Base-by-base conservation (phyloP, 1,140 invertebrate genomes). In the Macrosteles quadrilineatus region DNA sequence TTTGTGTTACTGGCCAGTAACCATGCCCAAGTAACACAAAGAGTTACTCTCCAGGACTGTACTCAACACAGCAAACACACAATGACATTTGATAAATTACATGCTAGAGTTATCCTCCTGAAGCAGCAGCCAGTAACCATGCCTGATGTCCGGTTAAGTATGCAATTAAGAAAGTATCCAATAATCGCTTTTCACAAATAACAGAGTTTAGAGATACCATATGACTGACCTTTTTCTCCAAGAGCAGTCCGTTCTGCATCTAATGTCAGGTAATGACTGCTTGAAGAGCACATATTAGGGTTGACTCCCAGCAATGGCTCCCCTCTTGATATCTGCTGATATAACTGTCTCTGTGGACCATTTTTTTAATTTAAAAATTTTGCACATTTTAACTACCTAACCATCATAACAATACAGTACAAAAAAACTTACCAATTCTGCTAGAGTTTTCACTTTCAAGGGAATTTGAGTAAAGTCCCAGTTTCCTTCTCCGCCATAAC, bases 381-480 rank as follows among this genome's bases (percentile, higher is more conserved):
- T n/a, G n/a, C n/a, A n/a, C n/a, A n/a, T n/a, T n/a, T n/a, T n/a
- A n/a, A n/a, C n/a, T n/a, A n/a, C n/a, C n/a, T n/a, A n/a, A n/a
- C n/a, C n/a, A n/a, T n/a, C n/a, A n/a, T n/a, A n/a, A n/a, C n/a
- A n/a, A n/a, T n/a, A n/a, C n/a, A n/a, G n/a, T n/a, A n/a, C 4
- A 6, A 36, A 36, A 6, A 36, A 23, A 74, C 55, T 64, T 36
- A 69, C 69, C 43, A 72, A 36, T 62, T 69, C 88, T 73, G 87
- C 83, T 1, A 97, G 82, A 71, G 88, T 90, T 81, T 94, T 96
- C 0, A 95, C 90, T 82, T 89, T 89, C 47, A 97, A 79, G 32
- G 93, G 91, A 75, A 96, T 87, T 77, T 94, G 91, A 67, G 92
- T 90, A 73, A 96, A 93, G 76, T 96, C 93, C 91, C 93, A 95